Evolutionary conservation across 2,888 invertebrate species (phyloP), one percentile per base, ranked within the genome.

Genomic region (Cabera pusaria): DNA sequence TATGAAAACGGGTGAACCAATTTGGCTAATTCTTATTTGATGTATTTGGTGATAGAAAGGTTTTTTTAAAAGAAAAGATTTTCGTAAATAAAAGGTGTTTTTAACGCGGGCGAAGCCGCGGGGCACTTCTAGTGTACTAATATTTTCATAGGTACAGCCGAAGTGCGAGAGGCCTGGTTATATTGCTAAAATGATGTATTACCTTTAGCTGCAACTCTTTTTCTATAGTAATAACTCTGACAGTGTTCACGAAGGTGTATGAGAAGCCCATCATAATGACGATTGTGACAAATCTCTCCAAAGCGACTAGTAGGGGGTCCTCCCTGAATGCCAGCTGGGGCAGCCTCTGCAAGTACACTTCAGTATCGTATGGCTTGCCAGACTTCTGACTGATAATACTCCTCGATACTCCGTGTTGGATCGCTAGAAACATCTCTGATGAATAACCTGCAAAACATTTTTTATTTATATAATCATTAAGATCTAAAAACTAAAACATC

Each of bases 231-330:
- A 96, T 91, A 27, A 91, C 91, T 76, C 94, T 93, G 3, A 94
- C 93, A 12, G 94, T 95, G 64, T 94, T 95, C 6, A 95, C 93
- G 50, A 94, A 94, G 0, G 94, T 93, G 68, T 96, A 95, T 2
- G 95, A 93, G 65, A 96, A 96, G 64, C 95, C 94, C 23, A 97
- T 79, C 87, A 96, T 91, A 14, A 97, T 90, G 19, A 97, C 92
- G 54, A 96, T 87, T 0, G 96, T 94, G 45, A 97, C 90, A 59
- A 94, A 92, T 34, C 89, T 81, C 64, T 93, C 91, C 31, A 96
- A 72, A 0, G 93, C 93, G 12, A 91, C 72, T 2, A 96, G 70
- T 31, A 96, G 81, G 2, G 90, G 86, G 73, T 97, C 96, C 28
- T 91, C 90, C 20, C 92, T 90, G 77, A 93, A 96, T 0, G 90